Evolutionary conservation across 2,113 vertebrate species (phyloP).

Genomic region (Macquaria australasica): DNA sequence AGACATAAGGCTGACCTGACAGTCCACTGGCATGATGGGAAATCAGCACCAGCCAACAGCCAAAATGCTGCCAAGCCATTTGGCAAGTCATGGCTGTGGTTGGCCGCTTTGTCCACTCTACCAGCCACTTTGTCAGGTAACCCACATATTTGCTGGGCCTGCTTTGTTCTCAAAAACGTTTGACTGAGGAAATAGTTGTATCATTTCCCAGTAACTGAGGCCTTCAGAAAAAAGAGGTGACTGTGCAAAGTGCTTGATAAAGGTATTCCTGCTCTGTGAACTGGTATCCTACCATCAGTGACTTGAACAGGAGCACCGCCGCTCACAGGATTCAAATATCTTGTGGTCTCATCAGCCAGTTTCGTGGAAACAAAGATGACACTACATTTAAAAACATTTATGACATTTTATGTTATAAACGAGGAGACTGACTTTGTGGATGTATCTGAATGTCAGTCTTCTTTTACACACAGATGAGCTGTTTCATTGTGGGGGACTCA

Average conservation of each 20-base stretch:
- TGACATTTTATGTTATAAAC: background rate
- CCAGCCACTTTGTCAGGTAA: slow-evolving; percentile 57
- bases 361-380: background rate
- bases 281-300: background rate
- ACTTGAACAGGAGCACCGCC: background rate
- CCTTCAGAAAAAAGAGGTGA: slow-evolving; percentile 7
- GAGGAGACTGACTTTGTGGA: background rate
- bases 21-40: slow-evolving; percentile 39
- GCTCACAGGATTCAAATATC: background rate
- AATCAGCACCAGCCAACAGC: slow-evolving; percentile 36
- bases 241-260: background rate
- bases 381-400: background rate
- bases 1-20: slow-evolving; percentile 30
- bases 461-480: background rate
- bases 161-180: slow-evolving; percentile 51
- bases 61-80: slow-evolving; percentile 54
- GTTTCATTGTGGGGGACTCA: background rate
- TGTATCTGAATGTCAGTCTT: background rate
- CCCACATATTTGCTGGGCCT: slow-evolving; percentile 43
- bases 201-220: slow-evolving; percentile 41
- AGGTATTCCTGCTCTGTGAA: background rate
- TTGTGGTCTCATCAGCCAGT: background rate
- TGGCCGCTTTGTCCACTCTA: slow-evolving; percentile 48
- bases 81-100: slow-evolving; percentile 37
- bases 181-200: slow-evolving; percentile 31